Conservation (phyloP, 2,888 invertebrate genomes). For the Bhutanitis thaidina region DNA sequence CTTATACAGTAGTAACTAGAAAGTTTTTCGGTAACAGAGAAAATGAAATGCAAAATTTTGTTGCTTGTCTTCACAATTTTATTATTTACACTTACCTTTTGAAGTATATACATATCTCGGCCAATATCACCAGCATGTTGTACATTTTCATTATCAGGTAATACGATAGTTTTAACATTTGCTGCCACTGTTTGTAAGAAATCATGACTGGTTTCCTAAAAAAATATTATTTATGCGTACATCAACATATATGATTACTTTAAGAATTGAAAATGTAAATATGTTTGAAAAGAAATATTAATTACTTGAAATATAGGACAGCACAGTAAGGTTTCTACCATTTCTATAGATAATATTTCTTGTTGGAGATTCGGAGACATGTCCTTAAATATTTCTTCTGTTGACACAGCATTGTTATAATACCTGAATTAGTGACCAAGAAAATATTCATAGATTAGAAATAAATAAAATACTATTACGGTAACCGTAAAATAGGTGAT, state of each 20-base stretch:
- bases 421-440: slow-evolving; percentile 43
- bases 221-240: background rate
- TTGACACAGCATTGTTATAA: slow-evolving; percentile 62
- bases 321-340: slow-evolving; percentile 54
- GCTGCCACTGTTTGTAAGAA: slow-evolving; percentile 68
- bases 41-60: too few relatives aligned
- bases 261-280: background rate
- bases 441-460: too few relatives aligned
- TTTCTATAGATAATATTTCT: slow-evolving; percentile 62
- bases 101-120: slow-evolving; percentile 71
- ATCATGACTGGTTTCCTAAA: slow-evolving; percentile 57
- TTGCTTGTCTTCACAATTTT: too few relatives aligned
- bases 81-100: slow-evolving; percentile 41
- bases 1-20: too few relatives aligned
- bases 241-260: too few relatives aligned
- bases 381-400: slow-evolving; percentile 58
- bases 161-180: slow-evolving; percentile 56
- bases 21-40: too few relatives aligned
- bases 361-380: slow-evolving; percentile 65
- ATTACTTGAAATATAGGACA: slow-evolving; percentile 66
- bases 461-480: too few relatives aligned
- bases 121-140: slow-evolving; percentile 71
- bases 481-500: too few relatives aligned
- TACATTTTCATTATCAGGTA: slow-evolving; percentile 69
- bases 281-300: background rate